Percentiles rank a stretch among this genome's conserved stretches.
Evolutionary conservation across 37 sponge, comb jelly and placozoan genomes (phyloP).

Genomic region (Crambe crambe): DNA sequence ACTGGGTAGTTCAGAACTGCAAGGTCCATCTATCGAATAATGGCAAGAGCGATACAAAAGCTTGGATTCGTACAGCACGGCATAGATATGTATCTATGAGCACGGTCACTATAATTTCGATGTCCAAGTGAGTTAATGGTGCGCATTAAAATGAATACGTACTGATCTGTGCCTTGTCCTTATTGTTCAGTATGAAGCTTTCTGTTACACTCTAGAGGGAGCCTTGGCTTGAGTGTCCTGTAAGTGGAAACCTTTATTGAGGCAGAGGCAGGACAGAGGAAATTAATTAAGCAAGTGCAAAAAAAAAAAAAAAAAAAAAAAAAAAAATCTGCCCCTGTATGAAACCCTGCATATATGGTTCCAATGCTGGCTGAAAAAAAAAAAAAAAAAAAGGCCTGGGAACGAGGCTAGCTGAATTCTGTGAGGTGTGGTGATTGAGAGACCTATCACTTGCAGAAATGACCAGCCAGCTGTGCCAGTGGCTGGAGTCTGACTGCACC

Average conservation of each 20-base stretch:
- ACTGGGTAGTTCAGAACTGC: slow-evolving; percentile 73
- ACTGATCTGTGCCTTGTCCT: too few species aligned
- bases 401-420: too few species aligned
- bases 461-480: slow-evolving; percentile 50
- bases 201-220: slow-evolving; percentile 46
- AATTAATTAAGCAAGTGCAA: background rate
- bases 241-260: slow-evolving; percentile 13
- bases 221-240: slow-evolving; percentile 52
- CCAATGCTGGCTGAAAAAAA: slow-evolving; percentile 73
- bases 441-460: slow-evolving; percentile 33
- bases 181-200: slow-evolving; percentile 69
- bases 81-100: slow-evolving; percentile 68
- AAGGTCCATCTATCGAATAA: slow-evolving; percentile 43
- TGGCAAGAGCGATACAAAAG: slow-evolving; percentile 64
- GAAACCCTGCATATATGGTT: slow-evolving; percentile 69
- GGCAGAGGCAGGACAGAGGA: background rate
- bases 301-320: background rate
- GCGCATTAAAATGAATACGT: too few species aligned
- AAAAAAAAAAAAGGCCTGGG: too few species aligned
- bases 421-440: slow-evolving; percentile 54
- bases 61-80: slow-evolving; percentile 85
- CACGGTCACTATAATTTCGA: slow-evolving; percentile 65
- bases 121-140: slow-evolving; percentile 62
- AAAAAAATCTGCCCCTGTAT: slow-evolving; percentile 41
- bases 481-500: slow-evolving; percentile 73